Conservation (phyloP, 2,113 vertebrate species). For the Solea senegalensis region DNA sequence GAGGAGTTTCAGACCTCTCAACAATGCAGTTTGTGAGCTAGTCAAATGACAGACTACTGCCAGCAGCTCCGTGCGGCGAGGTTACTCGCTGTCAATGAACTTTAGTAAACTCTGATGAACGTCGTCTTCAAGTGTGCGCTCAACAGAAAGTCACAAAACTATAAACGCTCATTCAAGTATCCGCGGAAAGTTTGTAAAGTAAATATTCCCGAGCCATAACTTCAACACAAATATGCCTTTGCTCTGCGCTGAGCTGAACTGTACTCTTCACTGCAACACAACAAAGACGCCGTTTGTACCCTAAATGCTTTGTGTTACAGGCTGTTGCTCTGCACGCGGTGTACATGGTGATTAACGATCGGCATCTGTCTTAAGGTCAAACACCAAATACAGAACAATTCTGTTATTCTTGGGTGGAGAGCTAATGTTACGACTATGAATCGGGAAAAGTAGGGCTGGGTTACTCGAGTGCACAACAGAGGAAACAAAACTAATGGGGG, state of each 20-base stretch:
- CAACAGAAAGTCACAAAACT: not conserved
- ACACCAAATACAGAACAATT: conserved; percentile 18
- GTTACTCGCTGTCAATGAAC: conserved; percentile 80
- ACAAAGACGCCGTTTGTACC: conserved; percentile 60
- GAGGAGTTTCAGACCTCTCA: conserved; percentile 51
- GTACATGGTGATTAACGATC: conserved; percentile 46
- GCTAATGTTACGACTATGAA: conserved; percentile 19
- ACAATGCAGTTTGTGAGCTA: conserved; percentile 76
- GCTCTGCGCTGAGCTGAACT: not conserved
- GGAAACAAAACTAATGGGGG: not conserved
- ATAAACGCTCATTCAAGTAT: not conserved
- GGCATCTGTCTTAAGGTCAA: conserved; percentile 12
- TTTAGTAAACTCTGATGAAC: conserved; percentile 66
- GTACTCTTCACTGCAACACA: conserved; percentile 16
- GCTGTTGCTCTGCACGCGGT: conserved; percentile 13
- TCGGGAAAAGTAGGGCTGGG: not conserved
- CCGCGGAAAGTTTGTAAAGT: conserved; percentile 2
- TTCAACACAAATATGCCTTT: conserved; percentile 3
- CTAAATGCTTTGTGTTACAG: conserved; percentile 16
- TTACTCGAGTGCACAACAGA: conserved; percentile 11
- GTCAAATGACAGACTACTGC: conserved; percentile 65
- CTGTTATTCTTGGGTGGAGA: not conserved
- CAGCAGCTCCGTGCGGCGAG: conserved; percentile 48
- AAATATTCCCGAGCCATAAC: conserved; percentile 1
- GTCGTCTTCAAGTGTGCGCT: conserved; percentile 18